Percentiles rank a stretch among this genome's conserved stretches.
Evolutionary conservation across 2,113 vertebrate genomes (phyloP).

Genomic region (Patagioenas fasciata): DNA sequence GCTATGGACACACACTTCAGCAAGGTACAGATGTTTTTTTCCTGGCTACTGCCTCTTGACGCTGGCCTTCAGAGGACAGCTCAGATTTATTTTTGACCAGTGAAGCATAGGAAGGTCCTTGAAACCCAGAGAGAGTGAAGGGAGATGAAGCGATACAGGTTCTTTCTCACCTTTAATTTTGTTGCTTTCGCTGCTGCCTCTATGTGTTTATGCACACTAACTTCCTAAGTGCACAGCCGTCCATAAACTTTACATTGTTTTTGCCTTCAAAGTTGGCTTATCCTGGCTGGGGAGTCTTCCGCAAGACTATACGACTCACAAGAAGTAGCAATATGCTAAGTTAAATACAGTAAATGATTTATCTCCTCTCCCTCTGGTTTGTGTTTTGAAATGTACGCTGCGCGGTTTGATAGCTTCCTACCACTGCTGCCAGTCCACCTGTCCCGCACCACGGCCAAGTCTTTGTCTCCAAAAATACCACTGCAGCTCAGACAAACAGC

Average conservation of each 20-base stretch:
- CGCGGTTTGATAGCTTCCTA: conserved; percentile 64
- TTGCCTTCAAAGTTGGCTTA: conserved; percentile 23
- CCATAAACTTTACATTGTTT: neutral
- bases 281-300: conserved; percentile 18
- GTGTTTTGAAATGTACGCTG: conserved; percentile 49
- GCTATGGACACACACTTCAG: neutral
- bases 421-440: conserved; percentile 69
- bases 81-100: neutral
- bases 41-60: neutral
- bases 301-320: conserved; percentile 52
- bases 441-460: neutral
- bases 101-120: neutral
- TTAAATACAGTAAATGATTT: conserved; percentile 71
- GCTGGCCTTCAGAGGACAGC: neutral
- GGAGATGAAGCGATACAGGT: neutral
- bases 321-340: conserved; percentile 59
- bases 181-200: neutral
- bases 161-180: neutral
- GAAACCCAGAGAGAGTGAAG: neutral
- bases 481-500: conserved; percentile 53
- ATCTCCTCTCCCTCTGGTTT: conserved; percentile 62
- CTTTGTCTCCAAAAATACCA: conserved; percentile 72
- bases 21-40: neutral
- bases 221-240: neutral
- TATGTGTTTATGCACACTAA: neutral